Base-by-base conservation (phyloP, 2,113 vertebrate species). In the Macrotus californicus region DNA sequence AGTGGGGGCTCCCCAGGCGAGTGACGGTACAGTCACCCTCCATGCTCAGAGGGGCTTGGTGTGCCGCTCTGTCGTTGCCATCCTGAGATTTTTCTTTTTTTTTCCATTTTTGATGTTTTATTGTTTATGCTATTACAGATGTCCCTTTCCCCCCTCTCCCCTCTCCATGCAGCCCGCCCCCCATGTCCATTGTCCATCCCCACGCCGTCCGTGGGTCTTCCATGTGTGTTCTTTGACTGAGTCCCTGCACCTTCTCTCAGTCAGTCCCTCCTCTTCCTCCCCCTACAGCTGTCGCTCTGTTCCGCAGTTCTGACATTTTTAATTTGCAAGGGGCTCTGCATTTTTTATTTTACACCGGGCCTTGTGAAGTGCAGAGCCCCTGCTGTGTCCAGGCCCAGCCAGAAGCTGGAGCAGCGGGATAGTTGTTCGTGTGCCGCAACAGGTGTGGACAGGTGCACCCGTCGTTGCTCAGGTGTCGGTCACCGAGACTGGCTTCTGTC, bases 401-500 rank as follows among this genome's bases (percentile, higher is more conserved):
- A 66, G 95, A 39, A 82, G 67, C 16, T 43, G 36, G 39, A 72
- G 52, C 64, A 64, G 66, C 61, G 7, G 52, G n/a, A 18, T 0
- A 2, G 41, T 54, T 61, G 29, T 50, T 95, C 48, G 22, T 1
- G 1, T 13, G 73, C 39, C 48, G 79, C 34, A 52, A 18, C 80
- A 87, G 89, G 36, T 76, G 46, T 36, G 48, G 83, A 66, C 31
- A 39, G 50, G 43, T 46, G 36, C 70, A 83, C 77, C 94, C 88
- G 85, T 61, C 88, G 85, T 61, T 56, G 41, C 46, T 43, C 90
- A 24, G 59, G 76, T 70, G 83, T 66, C 81, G 15, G 70, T 92
- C 56, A 26, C n/a, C 18, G 0, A 36, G 64, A 34, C 48, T 46
- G 67, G 39, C 67, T 79, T 85, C 94, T 9, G 31, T 79, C 64